phyloP scores from a whole-genome alignment of 2,888 invertebrate genomes.

The Muscina levida region DNA sequence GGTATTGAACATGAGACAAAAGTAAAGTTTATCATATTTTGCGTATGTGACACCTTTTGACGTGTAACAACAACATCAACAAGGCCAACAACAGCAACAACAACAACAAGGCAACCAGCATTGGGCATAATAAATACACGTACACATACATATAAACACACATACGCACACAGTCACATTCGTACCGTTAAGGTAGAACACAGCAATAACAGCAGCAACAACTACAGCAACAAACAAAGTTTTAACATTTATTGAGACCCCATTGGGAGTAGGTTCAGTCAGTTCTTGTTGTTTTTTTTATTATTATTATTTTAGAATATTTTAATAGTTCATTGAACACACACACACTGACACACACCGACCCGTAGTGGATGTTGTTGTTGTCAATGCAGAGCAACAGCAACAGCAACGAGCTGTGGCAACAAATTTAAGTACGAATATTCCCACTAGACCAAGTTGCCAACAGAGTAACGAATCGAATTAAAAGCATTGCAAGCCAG shows the following conservation, averaged over 20 bases:
- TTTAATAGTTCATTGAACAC: slow-evolving; percentile 62
- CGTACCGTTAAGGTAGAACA: slow-evolving; percentile 59
- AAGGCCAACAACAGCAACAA: slow-evolving; percentile 34
- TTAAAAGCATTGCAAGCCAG: slow-evolving; percentile 74
- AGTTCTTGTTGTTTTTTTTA: background rate
- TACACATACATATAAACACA: slow-evolving; percentile 23
- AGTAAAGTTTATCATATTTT: slow-evolving; percentile 76
- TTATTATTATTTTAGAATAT: slow-evolving; percentile 55
- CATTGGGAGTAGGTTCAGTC: slow-evolving; percentile 64
- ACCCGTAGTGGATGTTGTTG: slow-evolving; percentile 29
- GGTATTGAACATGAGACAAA: slow-evolving; percentile 78
- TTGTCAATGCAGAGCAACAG: slow-evolving; percentile 59
- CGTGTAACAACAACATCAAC: slow-evolving; percentile 46
- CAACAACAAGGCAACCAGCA: slow-evolving; percentile 32
- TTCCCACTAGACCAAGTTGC: slow-evolving; percentile 72
- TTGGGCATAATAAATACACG: slow-evolving; percentile 49
- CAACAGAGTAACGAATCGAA: slow-evolving; percentile 78
- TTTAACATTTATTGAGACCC: slow-evolving; percentile 62
- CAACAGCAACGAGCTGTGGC: slow-evolving; percentile 64
- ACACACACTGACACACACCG: slow-evolving; percentile 13
- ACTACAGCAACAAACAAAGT: slow-evolving; percentile 46
- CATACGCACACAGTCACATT: background rate
- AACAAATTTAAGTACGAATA: slow-evolving; percentile 67
- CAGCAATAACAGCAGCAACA: slow-evolving; percentile 44
- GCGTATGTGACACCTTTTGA: slow-evolving; percentile 66